Percentiles rank a stretch among this genome's conserved stretches.
Evolutionary conservation across 2,888 invertebrate genomes (phyloP).

Genomic region (Drosophila yooni): DNA sequence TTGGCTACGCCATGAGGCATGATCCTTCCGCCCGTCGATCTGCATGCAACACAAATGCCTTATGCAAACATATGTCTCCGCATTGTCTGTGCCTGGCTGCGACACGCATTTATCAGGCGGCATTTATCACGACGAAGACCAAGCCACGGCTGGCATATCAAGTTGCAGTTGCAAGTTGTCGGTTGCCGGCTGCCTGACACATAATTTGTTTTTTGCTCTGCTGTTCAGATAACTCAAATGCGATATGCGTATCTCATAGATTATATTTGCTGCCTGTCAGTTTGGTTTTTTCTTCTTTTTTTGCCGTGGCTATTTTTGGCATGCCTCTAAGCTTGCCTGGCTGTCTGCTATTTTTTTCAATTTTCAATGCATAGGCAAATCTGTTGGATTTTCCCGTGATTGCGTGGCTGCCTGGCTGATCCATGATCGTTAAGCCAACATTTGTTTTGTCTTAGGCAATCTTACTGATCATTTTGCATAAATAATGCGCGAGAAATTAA

Average conservation of each 20-base stretch:
- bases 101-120: slow-evolving; percentile 77
- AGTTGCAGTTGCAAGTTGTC: slow-evolving; percentile 53
- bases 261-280: slow-evolving; percentile 58
- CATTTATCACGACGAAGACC: slow-evolving; percentile 69
- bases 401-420: slow-evolving; percentile 11
- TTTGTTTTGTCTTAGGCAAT: slow-evolving; percentile 67
- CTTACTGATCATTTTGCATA: slow-evolving; percentile 70
- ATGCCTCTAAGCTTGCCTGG: slow-evolving; percentile 28
- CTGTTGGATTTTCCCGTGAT: slow-evolving; percentile 61
- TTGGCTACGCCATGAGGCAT: slow-evolving; percentile 42
- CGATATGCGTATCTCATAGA: slow-evolving; percentile 80
- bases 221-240: slow-evolving; percentile 75
- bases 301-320: slow-evolving; percentile 51
- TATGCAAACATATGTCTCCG: slow-evolving; percentile 77
- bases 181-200: slow-evolving; percentile 24
- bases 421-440: slow-evolving; percentile 47
- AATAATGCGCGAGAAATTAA: slow-evolving; percentile 64
- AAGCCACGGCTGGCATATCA: slow-evolving; percentile 66
- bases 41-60: slow-evolving; percentile 40
- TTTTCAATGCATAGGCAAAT: slow-evolving; percentile 62
- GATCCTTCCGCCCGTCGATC: slow-evolving; percentile 42
- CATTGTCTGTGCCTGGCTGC: slow-evolving; percentile 72
- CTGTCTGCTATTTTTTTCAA: slow-evolving; percentile 22
- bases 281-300: slow-evolving; percentile 2
- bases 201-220: slow-evolving; percentile 61